Percentiles rank a stretch among this genome's conserved stretches.
Conservation (phyloP, 2,113 vertebrate species). For the Spheniscus mendiculus region DNA sequence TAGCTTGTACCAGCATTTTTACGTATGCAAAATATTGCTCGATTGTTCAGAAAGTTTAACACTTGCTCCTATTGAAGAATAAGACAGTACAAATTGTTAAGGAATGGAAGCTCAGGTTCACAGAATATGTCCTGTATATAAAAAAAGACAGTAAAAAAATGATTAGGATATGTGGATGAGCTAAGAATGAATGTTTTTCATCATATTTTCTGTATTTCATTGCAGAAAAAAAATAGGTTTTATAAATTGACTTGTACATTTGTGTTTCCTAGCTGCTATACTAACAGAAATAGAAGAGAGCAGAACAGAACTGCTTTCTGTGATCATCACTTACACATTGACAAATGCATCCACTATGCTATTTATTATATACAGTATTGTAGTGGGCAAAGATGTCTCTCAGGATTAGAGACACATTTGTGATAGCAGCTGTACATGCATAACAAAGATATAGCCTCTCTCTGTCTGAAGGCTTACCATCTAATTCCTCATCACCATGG, state of each 20-base stretch:
- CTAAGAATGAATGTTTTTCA: background rate
- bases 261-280: background rate
- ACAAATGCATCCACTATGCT: background rate
- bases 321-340: background rate
- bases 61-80: background rate
- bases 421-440: background rate
- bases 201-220: background rate
- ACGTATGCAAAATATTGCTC: background rate
- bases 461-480: background rate
- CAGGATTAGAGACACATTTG: background rate
- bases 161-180: background rate
- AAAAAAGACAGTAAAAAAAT: background rate
- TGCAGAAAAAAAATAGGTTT: background rate
- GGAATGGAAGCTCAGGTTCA: background rate
- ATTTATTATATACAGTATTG: background rate
- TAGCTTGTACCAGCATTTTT: background rate
- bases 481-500: background rate
- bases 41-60: background rate
- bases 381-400: background rate
- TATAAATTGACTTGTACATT: background rate
- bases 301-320: background rate
- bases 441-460: background rate
- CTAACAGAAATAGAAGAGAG: background rate
- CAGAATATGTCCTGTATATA: background rate
- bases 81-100: background rate